Conservation (phyloP, 2,888 invertebrate species). For the Ectropis crepuscularia region DNA sequence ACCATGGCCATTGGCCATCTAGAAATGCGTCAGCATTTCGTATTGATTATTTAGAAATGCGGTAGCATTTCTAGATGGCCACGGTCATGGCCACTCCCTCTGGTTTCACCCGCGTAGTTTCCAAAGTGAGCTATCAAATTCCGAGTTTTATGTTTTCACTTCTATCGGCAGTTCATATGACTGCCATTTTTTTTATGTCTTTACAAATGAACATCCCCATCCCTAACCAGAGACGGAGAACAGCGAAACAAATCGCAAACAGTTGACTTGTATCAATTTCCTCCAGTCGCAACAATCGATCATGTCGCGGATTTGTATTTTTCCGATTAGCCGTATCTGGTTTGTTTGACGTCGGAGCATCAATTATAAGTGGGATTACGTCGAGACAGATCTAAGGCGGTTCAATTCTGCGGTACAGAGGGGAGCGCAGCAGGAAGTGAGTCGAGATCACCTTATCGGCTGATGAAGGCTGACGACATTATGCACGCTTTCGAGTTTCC, state of each 20-base stretch:
- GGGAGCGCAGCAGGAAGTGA: slow-evolving; percentile 71
- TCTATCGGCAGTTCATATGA: neutral
- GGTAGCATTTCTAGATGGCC: no score
- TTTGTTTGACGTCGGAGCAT: slow-evolving; percentile 81
- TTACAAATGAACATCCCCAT: neutral
- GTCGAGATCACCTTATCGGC: slow-evolving; percentile 67
- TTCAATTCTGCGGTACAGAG: slow-evolving; percentile 71
- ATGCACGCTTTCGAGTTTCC: slow-evolving; percentile 46
- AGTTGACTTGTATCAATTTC: slow-evolving; percentile 47
- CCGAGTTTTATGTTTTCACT: neutral
- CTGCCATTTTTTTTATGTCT: neutral
- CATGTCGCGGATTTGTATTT: slow-evolving; percentile 80
- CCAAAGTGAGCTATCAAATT: no score
- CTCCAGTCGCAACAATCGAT: slow-evolving; percentile 68
- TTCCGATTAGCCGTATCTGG: slow-evolving; percentile 79
- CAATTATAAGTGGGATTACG: slow-evolving; percentile 83
- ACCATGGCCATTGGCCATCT: no score
- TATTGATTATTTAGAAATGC: no score
- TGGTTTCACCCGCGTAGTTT: no score
- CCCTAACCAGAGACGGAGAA: slow-evolving; percentile 7
- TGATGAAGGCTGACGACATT: slow-evolving; percentile 65
- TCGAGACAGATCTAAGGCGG: slow-evolving; percentile 80
- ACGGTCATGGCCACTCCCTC: no score
- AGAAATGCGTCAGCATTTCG: no score
- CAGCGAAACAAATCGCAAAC: slow-evolving; percentile 30